Percentiles rank a stretch among this genome's conserved stretches.
Evolutionary conservation across 2,113 vertebrate species (phyloP).

Genomic region (Gallinago jamesoni): DNA sequence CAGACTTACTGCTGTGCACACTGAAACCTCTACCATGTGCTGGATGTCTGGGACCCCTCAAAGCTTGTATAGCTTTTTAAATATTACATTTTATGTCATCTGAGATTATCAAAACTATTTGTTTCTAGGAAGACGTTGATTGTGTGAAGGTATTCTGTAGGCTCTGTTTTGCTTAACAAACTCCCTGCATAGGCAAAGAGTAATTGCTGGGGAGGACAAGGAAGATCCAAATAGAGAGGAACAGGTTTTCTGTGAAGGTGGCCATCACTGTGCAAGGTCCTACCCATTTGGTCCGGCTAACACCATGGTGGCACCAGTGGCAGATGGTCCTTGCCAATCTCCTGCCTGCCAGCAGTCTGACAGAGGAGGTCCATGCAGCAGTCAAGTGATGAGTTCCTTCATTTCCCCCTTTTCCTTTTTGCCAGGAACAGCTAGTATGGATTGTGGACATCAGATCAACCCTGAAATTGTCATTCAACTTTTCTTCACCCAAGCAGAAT

Average conservation of each 20-base stretch:
- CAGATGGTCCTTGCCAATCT: background rate
- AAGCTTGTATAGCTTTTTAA: background rate
- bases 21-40: background rate
- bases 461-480: background rate
- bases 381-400: background rate
- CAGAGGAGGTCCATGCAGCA: background rate
- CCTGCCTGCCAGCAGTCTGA: too few relatives aligned
- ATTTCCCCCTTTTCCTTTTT: background rate
- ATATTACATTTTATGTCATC: background rate
- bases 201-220: background rate
- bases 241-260: background rate
- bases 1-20: background rate
- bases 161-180: background rate
- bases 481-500: background rate
- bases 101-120: background rate
- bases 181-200: background rate
- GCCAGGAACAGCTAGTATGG: background rate
- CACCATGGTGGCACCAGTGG: rapidly evolving
- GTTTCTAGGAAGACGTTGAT: background rate
- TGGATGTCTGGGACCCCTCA: background rate
- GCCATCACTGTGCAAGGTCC: background rate
- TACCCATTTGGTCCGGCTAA: background rate
- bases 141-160: background rate
- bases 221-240: background rate
- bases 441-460: too few relatives aligned